Conservation (phyloP, 2,888 invertebrate genomes). For the Phengaris arion region DNA sequence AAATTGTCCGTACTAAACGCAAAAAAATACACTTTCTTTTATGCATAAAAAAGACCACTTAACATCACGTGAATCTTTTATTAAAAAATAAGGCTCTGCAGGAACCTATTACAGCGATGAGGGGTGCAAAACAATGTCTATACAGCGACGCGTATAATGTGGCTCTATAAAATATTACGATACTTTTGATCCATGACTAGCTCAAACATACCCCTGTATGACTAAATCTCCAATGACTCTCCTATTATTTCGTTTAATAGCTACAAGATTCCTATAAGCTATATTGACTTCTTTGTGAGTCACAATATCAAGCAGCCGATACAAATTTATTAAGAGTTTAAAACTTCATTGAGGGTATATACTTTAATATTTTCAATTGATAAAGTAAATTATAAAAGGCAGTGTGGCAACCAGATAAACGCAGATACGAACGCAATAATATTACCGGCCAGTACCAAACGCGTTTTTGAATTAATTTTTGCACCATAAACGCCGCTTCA, state of each 20-base stretch:
- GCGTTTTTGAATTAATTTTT: neutral
- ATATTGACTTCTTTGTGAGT: neutral
- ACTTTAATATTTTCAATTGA: too few species aligned
- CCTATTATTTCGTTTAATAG: slow-evolving; percentile 16
- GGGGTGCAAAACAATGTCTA: slow-evolving; percentile 2
- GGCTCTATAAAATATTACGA: slow-evolving; percentile 16
- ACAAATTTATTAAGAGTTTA: too few species aligned
- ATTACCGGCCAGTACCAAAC: too few species aligned
- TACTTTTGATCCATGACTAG: slow-evolving; percentile 7
- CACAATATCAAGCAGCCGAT: too few species aligned
- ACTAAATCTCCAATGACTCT: neutral
- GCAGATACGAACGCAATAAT: too few species aligned
- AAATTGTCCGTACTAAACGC: too few species aligned
- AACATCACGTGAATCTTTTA: neutral
- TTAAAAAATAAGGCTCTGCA: slow-evolving; percentile 5
- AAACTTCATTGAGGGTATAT: too few species aligned
- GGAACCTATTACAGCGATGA: slow-evolving; percentile 2
- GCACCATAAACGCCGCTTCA: neutral
- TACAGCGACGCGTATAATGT: neutral
- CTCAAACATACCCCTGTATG: neutral
- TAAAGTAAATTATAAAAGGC: too few species aligned
- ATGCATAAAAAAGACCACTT: neutral
- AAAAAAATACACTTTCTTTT: neutral
- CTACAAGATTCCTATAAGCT: neutral
- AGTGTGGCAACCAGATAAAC: too few species aligned